Base-by-base conservation (phyloP, 2,113 vertebrate genomes). In the Oryzias celebensis region DNA sequence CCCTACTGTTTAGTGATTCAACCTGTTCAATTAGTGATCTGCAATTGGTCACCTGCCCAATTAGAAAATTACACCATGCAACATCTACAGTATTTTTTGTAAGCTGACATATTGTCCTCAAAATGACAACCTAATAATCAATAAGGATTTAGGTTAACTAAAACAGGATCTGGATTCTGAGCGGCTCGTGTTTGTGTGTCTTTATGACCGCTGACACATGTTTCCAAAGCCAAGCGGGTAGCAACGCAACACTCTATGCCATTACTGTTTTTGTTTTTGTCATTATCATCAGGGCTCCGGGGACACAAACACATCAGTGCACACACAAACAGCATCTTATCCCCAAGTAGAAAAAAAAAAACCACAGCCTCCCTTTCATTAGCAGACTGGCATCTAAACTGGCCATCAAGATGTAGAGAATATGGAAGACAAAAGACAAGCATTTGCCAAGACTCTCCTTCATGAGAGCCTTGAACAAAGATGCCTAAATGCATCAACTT, bases 401-500 rank as follows among this genome's bases (percentile, higher is more conserved):
- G 42, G 26, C 22, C 60, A 23, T 58, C 49, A 13, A 23, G 14
- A 52, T 23, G 12, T 62, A 46, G 54, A 48, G 47, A 52, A 46
- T 36, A 46, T 8, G 49, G 62, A 44, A 24, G 65, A 76, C 52
- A 80, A 69, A 75, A 24, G 53, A 76, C 31, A 58, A 62, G 78
- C 56, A 71, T 68, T 86, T 58, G 53, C 60, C 67, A 77, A 70
- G 64, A 68, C 74, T 84, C 78, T 84, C 67, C 65, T 79, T 22
- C 69, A 60, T 65, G 72, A 65, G 63, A 51, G 15, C 42, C 72
- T 52, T 51, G 84, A 84, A 90, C 80, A 88, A 89, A 90, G 83
- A 75, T 82, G 78, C 80, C 71, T 68, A 80, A 89, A 73, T 81
- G 73, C 82, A 80, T 85, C 81, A 83, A 88, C 82, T 77, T 88